phyloP scores from a whole-genome alignment of 2,113 vertebrate species.

The Megalops atlanticus region DNA sequence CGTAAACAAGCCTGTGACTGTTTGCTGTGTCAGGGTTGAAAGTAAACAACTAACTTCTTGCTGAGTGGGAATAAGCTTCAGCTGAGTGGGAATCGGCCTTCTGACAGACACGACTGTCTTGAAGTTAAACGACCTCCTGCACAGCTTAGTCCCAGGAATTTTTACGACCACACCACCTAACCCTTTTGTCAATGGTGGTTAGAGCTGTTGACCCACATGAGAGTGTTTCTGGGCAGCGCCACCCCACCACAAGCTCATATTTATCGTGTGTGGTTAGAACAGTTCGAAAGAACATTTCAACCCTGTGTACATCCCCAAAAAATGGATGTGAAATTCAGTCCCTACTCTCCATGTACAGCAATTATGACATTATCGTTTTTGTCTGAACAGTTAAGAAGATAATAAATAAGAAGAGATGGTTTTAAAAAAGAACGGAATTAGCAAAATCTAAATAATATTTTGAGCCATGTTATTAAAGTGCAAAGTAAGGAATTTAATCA shows the following conservation, averaged over 20 bases:
- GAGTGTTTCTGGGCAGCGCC: slow-evolving; percentile 69
- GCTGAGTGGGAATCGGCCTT: slow-evolving; percentile 17
- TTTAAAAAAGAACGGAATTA: too few relatives aligned
- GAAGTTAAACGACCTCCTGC: slow-evolving; percentile 55
- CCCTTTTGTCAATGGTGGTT: slow-evolving; percentile 72
- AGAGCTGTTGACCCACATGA: slow-evolving; percentile 68
- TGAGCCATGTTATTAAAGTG: not conserved
- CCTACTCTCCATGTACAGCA: slow-evolving; percentile 48
- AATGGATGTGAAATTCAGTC: slow-evolving; percentile 24
- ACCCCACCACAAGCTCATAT: slow-evolving; percentile 72
- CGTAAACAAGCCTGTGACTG: slow-evolving; percentile 53
- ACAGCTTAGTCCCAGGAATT: slow-evolving; percentile 61
- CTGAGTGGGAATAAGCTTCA: slow-evolving; percentile 44
- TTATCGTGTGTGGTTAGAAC: slow-evolving; percentile 73
- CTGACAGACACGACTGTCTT: not conserved
- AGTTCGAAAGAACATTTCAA: slow-evolving; percentile 62
- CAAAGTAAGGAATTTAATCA: not conserved
- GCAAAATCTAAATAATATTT: too few relatives aligned
- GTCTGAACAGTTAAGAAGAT: too few relatives aligned
- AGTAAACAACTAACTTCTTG: slow-evolving; percentile 62
- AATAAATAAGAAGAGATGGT: not conserved
- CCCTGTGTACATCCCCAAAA: slow-evolving; percentile 57
- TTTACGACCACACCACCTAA: slow-evolving; percentile 63
- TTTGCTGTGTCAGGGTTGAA: slow-evolving; percentile 45
- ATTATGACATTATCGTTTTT: too few relatives aligned